Conservation (phyloP, 2,797 vertebrate genomes). For the Malacoctenus gilli region DNA sequence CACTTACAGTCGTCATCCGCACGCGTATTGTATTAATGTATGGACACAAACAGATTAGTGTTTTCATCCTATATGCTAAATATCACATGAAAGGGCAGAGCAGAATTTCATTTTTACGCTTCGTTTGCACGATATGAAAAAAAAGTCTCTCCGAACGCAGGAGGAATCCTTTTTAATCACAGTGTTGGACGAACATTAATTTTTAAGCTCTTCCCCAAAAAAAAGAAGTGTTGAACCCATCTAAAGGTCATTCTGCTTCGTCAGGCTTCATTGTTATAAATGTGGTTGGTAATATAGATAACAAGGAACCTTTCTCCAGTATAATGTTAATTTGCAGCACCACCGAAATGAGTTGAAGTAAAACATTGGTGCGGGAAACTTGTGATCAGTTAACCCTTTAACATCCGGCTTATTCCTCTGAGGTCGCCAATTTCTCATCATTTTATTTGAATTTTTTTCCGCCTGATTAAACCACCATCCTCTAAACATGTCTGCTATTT, state of each 20-base stretch:
- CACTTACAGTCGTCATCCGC: constrained; percentile 18
- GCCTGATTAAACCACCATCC: too few relatives aligned
- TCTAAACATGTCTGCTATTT: too few relatives aligned
- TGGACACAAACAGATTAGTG: constrained; percentile 18
- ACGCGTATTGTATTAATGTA: constrained; percentile 15
- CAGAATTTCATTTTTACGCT: neutral
- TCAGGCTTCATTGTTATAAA: neutral
- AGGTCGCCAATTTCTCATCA: too few relatives aligned
- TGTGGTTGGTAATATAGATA: too few relatives aligned
- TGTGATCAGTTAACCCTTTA: too few relatives aligned
- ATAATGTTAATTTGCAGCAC: too few relatives aligned
- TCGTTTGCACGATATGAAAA: constrained; percentile 3
- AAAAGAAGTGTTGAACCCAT: neutral
- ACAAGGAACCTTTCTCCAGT: too few relatives aligned
- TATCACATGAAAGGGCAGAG: neutral
- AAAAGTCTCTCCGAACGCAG: constrained; percentile 1
- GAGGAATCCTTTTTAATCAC: neutral
- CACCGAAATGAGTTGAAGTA: too few relatives aligned
- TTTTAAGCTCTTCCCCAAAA: neutral
- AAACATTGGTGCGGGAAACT: too few relatives aligned
- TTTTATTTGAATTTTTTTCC: too few relatives aligned
- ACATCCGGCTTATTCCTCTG: too few relatives aligned
- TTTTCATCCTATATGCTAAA: neutral
- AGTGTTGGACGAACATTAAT: neutral
- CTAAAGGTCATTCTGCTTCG: constrained; percentile 1